These are phyloP conservation scores for Erinaceus europaeus DNA, from an alignment of 2,113 vertebrate species.

Conservation along the genomic window DNA sequence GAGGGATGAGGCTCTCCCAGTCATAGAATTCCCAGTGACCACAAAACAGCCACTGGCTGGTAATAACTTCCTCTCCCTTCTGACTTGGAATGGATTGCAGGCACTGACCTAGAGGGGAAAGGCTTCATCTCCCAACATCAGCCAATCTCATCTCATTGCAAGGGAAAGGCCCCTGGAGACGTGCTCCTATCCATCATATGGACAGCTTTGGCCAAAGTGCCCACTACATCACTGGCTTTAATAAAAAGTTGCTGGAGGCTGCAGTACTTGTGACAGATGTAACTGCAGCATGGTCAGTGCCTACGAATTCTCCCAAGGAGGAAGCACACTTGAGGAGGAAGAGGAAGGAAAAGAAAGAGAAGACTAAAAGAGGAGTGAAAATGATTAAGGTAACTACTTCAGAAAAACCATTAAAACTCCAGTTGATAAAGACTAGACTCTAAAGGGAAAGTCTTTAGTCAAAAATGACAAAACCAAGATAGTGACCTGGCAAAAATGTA, in stretches of 20 bases:
- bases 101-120: conserved; percentile 76
- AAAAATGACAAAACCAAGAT: conserved; percentile 33
- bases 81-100: conserved; percentile 78
- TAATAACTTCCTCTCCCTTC: conserved; percentile 76
- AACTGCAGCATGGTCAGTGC: conserved; percentile 31
- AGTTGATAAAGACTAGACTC: conserved; percentile 38
- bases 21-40: conserved; percentile 72
- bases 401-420: conserved; percentile 7
- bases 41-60: conserved; percentile 67
- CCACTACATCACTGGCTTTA: conserved; percentile 77
- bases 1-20: conserved; percentile 65
- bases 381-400: conserved; percentile 8
- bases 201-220: conserved; percentile 78
- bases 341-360: conserved; percentile 31
- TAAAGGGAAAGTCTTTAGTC: not conserved
- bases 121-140: conserved; percentile 77
- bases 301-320: conserved; percentile 48
- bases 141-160: conserved; percentile 78
- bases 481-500: conserved; percentile 4
- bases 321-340: conserved; percentile 44
- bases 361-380: conserved; percentile 49
- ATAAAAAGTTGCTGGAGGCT: conserved; percentile 79
- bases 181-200: conserved; percentile 74
- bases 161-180: conserved; percentile 73
- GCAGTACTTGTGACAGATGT: conserved; percentile 70